phyloP scores from a whole-genome alignment of 2,797 vertebrate genomes.

The Pangasius sanitwongsei region DNA sequence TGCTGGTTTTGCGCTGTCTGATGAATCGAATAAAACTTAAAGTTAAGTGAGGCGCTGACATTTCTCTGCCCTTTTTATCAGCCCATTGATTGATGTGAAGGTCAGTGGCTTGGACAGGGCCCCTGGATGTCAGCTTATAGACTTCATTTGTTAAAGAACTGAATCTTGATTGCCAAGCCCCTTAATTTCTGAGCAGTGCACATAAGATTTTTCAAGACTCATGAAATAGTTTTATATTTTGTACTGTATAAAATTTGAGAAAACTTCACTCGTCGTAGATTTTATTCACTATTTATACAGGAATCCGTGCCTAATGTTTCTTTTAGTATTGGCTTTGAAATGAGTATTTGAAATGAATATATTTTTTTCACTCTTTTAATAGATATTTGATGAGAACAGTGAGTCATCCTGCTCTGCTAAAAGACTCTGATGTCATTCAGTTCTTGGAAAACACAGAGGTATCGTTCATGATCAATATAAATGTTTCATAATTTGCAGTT shows the following conservation, averaged over 20 bases:
- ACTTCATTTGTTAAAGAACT: conserved; percentile 62
- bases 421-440: conserved; percentile 92
- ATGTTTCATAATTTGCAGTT: background rate
- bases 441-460: conserved; percentile 97
- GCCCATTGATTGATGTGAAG: conserved; percentile 62
- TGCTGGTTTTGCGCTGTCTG: conserved; percentile 65
- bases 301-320: background rate
- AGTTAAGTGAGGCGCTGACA: conserved; percentile 62
- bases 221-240: conserved; percentile 5
- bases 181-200: conserved; percentile 18
- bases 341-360: background rate
- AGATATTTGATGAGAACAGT: conserved; percentile 95
- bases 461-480: conserved; percentile 50
- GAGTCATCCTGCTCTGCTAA: conserved; percentile 90
- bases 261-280: background rate
- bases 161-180: conserved; percentile 55
- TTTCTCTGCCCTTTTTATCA: conserved; percentile 69
- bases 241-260: background rate
- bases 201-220: background rate
- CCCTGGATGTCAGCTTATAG: conserved; percentile 50
- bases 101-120: conserved; percentile 54
- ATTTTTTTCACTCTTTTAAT: conserved; percentile 24
- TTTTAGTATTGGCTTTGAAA: background rate
- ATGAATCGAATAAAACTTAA: conserved; percentile 66
- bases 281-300: background rate